Base-by-base conservation (phyloP, 2,888 invertebrate genomes). In the Psylliodes chrysocephalus region DNA sequence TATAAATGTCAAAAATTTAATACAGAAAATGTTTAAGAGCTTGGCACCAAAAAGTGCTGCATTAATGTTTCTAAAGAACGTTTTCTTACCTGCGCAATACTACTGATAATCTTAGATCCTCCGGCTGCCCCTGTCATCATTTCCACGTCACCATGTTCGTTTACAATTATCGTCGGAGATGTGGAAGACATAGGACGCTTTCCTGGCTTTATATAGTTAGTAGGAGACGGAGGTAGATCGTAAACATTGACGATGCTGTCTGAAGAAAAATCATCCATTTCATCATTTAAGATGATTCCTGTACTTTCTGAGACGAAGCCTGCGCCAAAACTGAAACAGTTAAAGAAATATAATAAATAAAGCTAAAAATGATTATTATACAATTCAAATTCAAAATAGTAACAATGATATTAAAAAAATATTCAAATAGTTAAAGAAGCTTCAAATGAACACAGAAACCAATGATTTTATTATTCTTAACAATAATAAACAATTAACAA, bases 101-200 rank as follows among this genome's bases (percentile, higher is more conserved):
- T 88, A 0, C 94, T 92, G 1, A 94, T 94, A 67, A 97, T 97
- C 82, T 91, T 93, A 0, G 93, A 91, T 19, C 97, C 97, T 1
- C 97, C 96, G 1, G 96, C 94, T 0, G 91, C 95, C 0, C 97
- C 97, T 3, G 93, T 72, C 0, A 88, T 22, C 70, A 70, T 56
- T 7, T 61, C 14, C n/a, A 89, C 84, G 4, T 88, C 88, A 10
- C 88, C 81, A 3, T 82, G 60, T 18, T 38, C 80, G 72, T 92
- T 87, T 2, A 92, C 82, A 10, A 96, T 84, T 47, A 98, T 89
- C 19, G 90, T 86, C 0, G 97, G 97, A 64, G 89, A 89, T 95
- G 96, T 97, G 0, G 96, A 96, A 17, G 96, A 96, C 75, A 96
- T 84, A 0, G 97, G 95, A 35, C 92, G 86, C 77, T 94, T 93